Percentiles rank a stretch among this genome's conserved stretches.
These are phyloP conservation scores for Caenorhabditis briggsae DNA, from an alignment of 1,140 invertebrate genomes.

Conservation along the genomic window DNA sequence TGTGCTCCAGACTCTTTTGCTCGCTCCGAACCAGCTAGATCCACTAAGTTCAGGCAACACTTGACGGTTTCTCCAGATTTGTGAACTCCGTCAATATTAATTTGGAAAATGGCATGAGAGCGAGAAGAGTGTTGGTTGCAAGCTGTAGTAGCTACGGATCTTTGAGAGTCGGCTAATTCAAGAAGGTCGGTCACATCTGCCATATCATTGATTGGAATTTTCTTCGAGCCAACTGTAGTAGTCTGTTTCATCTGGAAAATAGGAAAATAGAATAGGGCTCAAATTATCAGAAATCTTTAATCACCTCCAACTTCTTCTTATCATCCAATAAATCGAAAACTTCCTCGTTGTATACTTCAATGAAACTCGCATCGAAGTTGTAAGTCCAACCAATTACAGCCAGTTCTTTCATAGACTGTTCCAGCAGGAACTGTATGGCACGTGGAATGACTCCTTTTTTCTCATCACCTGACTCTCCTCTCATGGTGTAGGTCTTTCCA, in stretches of 20 bases:
- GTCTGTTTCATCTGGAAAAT: background rate
- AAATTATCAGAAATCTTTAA: background rate
- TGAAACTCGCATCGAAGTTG: slow-evolving; percentile 60
- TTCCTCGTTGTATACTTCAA: slow-evolving; percentile 69
- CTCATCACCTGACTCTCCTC: slow-evolving; percentile 82
- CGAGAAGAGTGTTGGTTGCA: slow-evolving; percentile 92
- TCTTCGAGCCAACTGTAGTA: background rate
- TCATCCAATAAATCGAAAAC: slow-evolving; percentile 65
- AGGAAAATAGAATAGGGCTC: slow-evolving; percentile 28
- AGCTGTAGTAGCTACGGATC: slow-evolving; percentile 90
- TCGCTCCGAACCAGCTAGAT: slow-evolving; percentile 79
- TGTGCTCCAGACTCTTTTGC: slow-evolving; percentile 78
- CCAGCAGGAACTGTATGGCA: slow-evolving; percentile 85
- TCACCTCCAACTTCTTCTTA: background rate
- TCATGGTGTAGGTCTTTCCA: slow-evolving; percentile 93
- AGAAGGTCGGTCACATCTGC: slow-evolving; percentile 84
- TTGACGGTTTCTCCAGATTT: slow-evolving; percentile 79
- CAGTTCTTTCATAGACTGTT: slow-evolving; percentile 80
- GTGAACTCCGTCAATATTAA: slow-evolving; percentile 83
- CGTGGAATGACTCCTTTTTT: slow-evolving; percentile 84
- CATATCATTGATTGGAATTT: background rate
- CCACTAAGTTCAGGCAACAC: slow-evolving; percentile 77
- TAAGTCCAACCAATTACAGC: slow-evolving; percentile 81
- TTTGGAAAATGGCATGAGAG: slow-evolving; percentile 91
- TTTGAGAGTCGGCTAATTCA: slow-evolving; percentile 84